These are phyloP conservation scores for Helicoverpa assulta DNA, from an alignment of 2,888 invertebrate genomes.

Conservation along the genomic window DNA sequence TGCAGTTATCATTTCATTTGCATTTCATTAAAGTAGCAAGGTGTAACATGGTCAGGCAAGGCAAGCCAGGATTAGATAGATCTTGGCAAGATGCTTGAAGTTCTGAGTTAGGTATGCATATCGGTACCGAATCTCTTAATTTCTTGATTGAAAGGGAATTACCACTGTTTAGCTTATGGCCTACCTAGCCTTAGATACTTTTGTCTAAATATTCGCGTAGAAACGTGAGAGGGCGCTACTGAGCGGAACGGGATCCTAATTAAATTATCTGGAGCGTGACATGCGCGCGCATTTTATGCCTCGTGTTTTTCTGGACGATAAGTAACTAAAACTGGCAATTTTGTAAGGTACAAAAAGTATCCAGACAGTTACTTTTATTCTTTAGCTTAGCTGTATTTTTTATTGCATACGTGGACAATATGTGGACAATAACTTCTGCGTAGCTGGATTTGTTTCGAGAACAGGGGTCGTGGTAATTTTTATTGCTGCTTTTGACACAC, in stretches of 20 bases:
- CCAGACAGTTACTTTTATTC: not conserved
- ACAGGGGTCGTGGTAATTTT: too few species aligned
- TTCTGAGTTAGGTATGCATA: not conserved
- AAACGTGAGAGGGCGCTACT: slow-evolving; percentile 80
- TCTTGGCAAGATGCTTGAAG: not conserved
- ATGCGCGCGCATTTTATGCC: slow-evolving; percentile 76
- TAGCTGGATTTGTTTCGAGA: too few species aligned
- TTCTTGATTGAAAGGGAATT: not conserved
- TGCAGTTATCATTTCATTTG: not conserved
- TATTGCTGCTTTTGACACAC: too few species aligned
- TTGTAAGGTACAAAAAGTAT: slow-evolving; percentile 57
- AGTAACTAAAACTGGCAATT: slow-evolving; percentile 72
- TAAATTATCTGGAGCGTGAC: slow-evolving; percentile 87
- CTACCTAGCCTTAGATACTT: slow-evolving; percentile 27
- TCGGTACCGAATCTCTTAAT: not conserved
- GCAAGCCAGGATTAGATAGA: too few species aligned
- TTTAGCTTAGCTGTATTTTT: not conserved
- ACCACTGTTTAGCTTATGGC: not conserved
- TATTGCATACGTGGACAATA: too few species aligned
- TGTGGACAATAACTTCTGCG: too few species aligned
- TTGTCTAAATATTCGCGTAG: slow-evolving; percentile 77
- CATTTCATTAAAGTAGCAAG: too few species aligned
- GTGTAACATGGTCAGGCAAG: too few species aligned
- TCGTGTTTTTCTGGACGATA: slow-evolving; percentile 74
- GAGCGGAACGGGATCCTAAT: slow-evolving; percentile 88